A percentile compares a stretch with the other conserved stretches of the same genome.
Evolutionary conservation across 1,140 invertebrate species (phyloP).

Genomic region (Antheraea mylitta): DNA sequence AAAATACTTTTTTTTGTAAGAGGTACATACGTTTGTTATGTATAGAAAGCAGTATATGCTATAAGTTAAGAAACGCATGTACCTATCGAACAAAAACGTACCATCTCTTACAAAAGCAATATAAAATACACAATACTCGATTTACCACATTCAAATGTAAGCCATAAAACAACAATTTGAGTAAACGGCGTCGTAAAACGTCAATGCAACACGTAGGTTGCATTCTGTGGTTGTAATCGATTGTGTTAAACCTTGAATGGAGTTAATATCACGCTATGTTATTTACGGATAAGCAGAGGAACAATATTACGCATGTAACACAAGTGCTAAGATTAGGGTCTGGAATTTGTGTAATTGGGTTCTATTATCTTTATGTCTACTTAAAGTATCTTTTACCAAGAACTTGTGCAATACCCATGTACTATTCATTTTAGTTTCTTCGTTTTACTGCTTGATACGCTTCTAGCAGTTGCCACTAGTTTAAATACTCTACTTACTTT

Average conservation of each 20-base stretch:
- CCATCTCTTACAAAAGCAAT: slow-evolving; percentile 4
- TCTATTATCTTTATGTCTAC: no score
- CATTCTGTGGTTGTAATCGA: neutral
- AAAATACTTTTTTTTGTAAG: no score
- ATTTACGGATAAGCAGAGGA: neutral
- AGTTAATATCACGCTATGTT: neutral
- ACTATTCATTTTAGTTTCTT: no score
- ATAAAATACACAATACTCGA: slow-evolving; percentile 12
- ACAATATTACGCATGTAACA: no score
- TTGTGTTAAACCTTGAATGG: neutral
- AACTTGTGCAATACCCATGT: no score
- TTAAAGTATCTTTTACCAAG: no score
- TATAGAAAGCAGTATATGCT: neutral
- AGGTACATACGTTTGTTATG: neutral
- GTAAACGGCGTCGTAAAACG: slow-evolving; percentile 10
- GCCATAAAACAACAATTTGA: slow-evolving; percentile 8
- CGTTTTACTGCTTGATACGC: no score
- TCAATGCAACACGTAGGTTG: slow-evolving; percentile 2
- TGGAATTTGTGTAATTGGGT: no score
- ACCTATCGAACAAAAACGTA: neutral
- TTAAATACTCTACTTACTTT: no score
- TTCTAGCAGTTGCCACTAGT: no score
- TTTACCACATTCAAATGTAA: slow-evolving; percentile 10
- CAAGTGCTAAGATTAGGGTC: no score
- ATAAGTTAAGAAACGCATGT: neutral